Percentiles rank a stretch among this genome's conserved stretches.
Conservation (phyloP, 2,888 invertebrate genomes). For the Drosophila histrio region DNA sequence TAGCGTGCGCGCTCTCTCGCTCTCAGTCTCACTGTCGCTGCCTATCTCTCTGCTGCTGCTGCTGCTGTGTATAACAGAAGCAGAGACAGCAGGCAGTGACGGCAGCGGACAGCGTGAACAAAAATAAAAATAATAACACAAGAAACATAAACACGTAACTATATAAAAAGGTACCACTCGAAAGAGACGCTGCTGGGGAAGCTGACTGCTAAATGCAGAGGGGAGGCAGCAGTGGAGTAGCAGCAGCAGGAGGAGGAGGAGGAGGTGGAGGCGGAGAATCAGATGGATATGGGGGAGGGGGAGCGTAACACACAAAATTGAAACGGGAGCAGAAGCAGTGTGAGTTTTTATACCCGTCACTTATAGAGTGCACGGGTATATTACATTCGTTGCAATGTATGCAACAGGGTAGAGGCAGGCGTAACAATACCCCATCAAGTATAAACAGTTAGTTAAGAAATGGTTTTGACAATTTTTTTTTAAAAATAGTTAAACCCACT, state of each 20-base stretch:
- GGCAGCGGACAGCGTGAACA: slow-evolving; percentile 52
- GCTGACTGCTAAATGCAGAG: slow-evolving; percentile 58
- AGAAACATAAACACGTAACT: slow-evolving; percentile 76
- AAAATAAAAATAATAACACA: slow-evolving; percentile 73
- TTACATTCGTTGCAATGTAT: too few species aligned
- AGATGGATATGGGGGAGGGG: background rate
- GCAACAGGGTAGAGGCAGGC: too few species aligned
- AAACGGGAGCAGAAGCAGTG: slow-evolving; percentile 33
- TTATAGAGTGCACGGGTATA: too few species aligned
- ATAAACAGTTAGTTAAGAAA: background rate
- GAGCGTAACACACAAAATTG: slow-evolving; percentile 4
- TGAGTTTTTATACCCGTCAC: background rate
- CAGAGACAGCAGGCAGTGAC: slow-evolving; percentile 28
- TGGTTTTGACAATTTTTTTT: too few species aligned
- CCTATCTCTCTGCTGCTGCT: slow-evolving; percentile 20
- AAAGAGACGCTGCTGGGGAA: slow-evolving; percentile 26
- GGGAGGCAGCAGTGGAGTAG: slow-evolving; percentile 3
- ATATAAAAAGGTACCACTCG: slow-evolving; percentile 63
- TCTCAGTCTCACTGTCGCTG: background rate
- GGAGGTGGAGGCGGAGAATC: background rate
- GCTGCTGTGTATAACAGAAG: slow-evolving; percentile 56
- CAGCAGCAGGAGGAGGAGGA: background rate
- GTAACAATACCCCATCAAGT: too few species aligned
- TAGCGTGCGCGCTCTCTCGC: slow-evolving; percentile 8
- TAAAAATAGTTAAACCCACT: too few species aligned